These are phyloP conservation scores for Lithobates pipiens DNA, from an alignment of 2,797 vertebrate species.

Conservation along the genomic window DNA sequence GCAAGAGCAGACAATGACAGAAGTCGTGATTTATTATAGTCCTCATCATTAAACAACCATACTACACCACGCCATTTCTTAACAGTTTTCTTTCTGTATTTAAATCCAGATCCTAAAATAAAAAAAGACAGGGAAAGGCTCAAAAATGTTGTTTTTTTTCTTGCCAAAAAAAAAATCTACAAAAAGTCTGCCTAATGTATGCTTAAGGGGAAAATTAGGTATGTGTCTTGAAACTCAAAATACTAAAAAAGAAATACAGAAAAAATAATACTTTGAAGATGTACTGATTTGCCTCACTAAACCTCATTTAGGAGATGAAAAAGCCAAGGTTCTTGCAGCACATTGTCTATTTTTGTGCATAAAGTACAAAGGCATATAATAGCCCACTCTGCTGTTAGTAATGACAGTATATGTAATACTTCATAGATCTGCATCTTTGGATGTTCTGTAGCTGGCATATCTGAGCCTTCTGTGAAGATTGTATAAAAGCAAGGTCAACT, in stretches of 20 bases:
- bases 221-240: background rate
- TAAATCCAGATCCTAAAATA: background rate
- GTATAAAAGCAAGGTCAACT: too few relatives aligned
- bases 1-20: conserved; percentile 41
- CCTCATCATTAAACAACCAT: conserved; percentile 35
- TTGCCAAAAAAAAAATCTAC: background rate
- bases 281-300: too few relatives aligned
- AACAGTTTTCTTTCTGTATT: background rate
- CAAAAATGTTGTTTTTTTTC: background rate
- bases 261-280: too few relatives aligned
- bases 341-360: too few relatives aligned
- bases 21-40: conserved; percentile 60
- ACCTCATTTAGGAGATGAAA: background rate
- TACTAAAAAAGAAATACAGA: too few relatives aligned
- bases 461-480: too few relatives aligned
- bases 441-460: too few relatives aligned
- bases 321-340: background rate
- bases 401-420: too few relatives aligned
- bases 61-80: conserved; percentile 6
- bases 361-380: too few relatives aligned
- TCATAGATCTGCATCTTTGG: too few relatives aligned
- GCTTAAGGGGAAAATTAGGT: background rate
- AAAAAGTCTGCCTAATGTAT: background rate
- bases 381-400: too few relatives aligned
- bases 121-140: background rate